Percentiles rank a stretch among this genome's conserved stretches.
phyloP scores from a whole-genome alignment of 37 sponge, comb jelly and placozoan genomes.

The Eunapius fragilis region DNA sequence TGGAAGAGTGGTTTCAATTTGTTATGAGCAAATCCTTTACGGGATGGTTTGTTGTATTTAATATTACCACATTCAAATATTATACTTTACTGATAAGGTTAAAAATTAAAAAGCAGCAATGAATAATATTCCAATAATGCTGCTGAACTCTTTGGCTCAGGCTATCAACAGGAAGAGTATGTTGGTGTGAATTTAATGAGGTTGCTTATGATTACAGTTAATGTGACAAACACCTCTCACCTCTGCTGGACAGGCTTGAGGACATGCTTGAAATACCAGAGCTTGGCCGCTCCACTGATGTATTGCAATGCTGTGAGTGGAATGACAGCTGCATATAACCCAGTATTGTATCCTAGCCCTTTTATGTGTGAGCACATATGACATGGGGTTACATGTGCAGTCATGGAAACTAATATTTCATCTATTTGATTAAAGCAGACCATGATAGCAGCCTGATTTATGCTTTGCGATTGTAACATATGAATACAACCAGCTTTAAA shows the following conservation, averaged over 20 bases:
- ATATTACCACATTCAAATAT: too few relatives aligned
- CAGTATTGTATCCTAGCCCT: too few relatives aligned
- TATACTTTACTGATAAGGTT: background rate
- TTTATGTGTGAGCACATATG: too few relatives aligned
- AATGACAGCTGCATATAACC: background rate
- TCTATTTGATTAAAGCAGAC: too few relatives aligned
- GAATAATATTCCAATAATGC: background rate
- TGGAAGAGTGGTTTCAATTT: too few relatives aligned
- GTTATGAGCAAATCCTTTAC: too few relatives aligned
- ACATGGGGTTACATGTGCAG: too few relatives aligned
- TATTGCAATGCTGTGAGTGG: background rate
- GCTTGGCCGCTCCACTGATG: slow-evolving; percentile 68
- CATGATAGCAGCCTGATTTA: too few relatives aligned
- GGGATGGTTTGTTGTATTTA: too few relatives aligned
- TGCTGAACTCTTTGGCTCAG: background rate
- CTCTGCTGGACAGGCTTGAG: slow-evolving; percentile 61
- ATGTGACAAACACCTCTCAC: slow-evolving; percentile 15
- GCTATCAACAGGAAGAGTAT: background rate
- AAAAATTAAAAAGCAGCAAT: background rate
- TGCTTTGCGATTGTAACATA: too few relatives aligned
- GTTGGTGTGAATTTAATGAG: background rate
- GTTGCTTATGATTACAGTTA: background rate
- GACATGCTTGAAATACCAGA: slow-evolving; percentile 83
- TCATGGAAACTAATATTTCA: too few relatives aligned
- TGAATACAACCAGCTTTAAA: too few relatives aligned